Percentiles rank a stretch among this genome's conserved stretches.
phyloP scores from a whole-genome alignment of 2,888 invertebrate genomes.

The Epicampocera succincta region DNA sequence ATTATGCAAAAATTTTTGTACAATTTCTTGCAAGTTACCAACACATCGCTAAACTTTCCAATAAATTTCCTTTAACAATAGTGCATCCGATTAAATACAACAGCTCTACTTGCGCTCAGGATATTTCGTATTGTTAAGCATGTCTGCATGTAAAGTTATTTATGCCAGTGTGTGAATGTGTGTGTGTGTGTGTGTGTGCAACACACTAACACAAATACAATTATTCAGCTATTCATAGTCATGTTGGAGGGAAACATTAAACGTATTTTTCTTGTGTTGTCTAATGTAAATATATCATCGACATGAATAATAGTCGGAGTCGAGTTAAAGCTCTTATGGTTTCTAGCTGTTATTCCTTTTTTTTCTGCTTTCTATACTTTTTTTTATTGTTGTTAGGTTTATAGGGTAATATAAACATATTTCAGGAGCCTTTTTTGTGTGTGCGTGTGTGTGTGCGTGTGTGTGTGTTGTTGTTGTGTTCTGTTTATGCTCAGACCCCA shows the following conservation, averaged over 20 bases:
- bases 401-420: conserved; percentile 61
- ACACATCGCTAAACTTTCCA: conserved; percentile 21
- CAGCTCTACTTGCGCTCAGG: conserved; percentile 27
- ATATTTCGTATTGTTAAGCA: conserved; percentile 56
- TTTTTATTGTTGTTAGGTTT: conserved; percentile 45
- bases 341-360: conserved; percentile 32
- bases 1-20: conserved; percentile 27
- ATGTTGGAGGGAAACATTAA: conserved; percentile 52
- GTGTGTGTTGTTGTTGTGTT: not conserved
- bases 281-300: conserved; percentile 67
- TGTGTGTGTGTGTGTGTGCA: conserved; percentile 5
- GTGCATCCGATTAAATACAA: conserved; percentile 48
- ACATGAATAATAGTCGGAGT: conserved; percentile 66
- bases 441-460: too few relatives aligned
- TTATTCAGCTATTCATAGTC: conserved; percentile 47
- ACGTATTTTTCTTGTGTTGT: conserved; percentile 61
- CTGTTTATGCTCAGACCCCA: conserved; percentile 21
- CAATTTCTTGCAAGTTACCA: conserved; percentile 39
- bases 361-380: not conserved
- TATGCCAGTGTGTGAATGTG: not conserved
- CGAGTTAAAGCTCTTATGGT: conserved; percentile 62
- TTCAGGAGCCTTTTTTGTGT: conserved; percentile 35
- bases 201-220: conserved; percentile 12
- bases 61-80: conserved; percentile 46
- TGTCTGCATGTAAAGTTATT: conserved; percentile 14